Evolutionary conservation across 23 tunicate species (phyloP).

Genomic region (Halocynthia aurantium): DNA sequence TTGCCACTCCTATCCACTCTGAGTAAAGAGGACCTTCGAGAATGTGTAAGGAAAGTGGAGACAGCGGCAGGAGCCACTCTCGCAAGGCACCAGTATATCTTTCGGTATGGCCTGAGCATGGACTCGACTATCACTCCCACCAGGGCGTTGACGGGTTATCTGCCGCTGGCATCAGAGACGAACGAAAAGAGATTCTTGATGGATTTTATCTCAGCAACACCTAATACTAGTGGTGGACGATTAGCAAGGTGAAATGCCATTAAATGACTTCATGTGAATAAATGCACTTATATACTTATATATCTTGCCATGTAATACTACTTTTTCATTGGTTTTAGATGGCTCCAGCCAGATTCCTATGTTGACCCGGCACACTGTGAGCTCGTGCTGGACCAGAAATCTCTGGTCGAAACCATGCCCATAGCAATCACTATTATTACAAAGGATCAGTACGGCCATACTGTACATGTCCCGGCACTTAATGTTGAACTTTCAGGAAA

Average conservation of each 20-base stretch:
- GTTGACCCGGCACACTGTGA: constrained; percentile 56
- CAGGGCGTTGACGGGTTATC: constrained; percentile 15
- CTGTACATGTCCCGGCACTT: constrained; percentile 58
- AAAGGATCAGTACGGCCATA: constrained; percentile 49
- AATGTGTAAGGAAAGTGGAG: constrained; percentile 57
- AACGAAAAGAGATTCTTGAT: constrained; percentile 40
- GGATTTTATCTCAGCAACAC: constrained; percentile 48
- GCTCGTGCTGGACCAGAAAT: constrained; percentile 32
- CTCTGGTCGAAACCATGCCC: constrained; percentile 51
- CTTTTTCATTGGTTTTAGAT: constrained; percentile 19
- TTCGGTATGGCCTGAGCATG: constrained; percentile 43
- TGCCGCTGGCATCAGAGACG: constrained; percentile 35
- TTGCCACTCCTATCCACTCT: too few species aligned
- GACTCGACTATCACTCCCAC: constrained; percentile 13
- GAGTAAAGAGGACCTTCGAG: constrained; percentile 25
- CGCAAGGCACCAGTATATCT: constrained; percentile 34
- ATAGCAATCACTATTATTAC: constrained; percentile 51
- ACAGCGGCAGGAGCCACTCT: constrained; percentile 49
- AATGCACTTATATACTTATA: background rate
- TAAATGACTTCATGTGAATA: background rate
- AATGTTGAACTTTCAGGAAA: constrained; percentile 44
- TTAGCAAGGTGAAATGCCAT: constrained; percentile 41
- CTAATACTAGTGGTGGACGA: constrained; percentile 62
- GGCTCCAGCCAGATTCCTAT: constrained; percentile 71
- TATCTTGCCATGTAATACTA: background rate